Percentiles rank a stretch among this genome's conserved stretches.
These are phyloP conservation scores for Pseudopipra pipra DNA, from an alignment of 2,113 vertebrate genomes.

Conservation along the genomic window DNA sequence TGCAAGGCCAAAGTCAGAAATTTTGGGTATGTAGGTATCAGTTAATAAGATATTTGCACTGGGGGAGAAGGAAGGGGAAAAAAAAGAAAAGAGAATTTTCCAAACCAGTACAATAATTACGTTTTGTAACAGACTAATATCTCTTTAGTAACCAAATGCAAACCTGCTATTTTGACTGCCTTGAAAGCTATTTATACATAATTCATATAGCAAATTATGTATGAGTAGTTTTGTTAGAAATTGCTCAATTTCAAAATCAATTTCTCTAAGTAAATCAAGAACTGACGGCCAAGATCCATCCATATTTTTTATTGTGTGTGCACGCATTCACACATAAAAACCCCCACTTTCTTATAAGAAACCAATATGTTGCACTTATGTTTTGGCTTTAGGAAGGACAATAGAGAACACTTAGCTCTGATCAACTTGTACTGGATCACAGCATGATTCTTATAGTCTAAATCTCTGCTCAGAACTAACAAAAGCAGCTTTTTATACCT, in stretches of 20 bases:
- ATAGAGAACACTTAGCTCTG: background rate
- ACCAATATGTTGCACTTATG: background rate
- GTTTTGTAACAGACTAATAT: background rate
- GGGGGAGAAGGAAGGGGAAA: background rate
- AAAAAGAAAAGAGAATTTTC: background rate
- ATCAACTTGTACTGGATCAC: background rate
- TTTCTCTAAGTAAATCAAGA: background rate
- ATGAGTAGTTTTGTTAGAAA: background rate
- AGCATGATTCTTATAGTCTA: background rate
- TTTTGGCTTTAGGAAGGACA: background rate
- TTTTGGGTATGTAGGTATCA: slow-evolving; percentile 82
- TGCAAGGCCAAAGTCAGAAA: slow-evolving; percentile 95
- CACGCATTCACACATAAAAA: background rate
- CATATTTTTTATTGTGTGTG: background rate
- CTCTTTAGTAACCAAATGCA: background rate
- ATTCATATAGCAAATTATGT: background rate
- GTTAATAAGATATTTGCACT: slow-evolving; percentile 95
- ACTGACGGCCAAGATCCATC: background rate
- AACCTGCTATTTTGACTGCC: background rate
- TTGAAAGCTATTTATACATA: background rate
- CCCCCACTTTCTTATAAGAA: background rate
- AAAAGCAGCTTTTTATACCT: background rate
- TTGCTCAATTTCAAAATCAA: background rate
- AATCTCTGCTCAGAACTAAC: background rate
- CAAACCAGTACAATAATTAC: background rate